phyloP scores from a whole-genome alignment of 2,888 invertebrate species.

The Spilarctia lutea region DNA sequence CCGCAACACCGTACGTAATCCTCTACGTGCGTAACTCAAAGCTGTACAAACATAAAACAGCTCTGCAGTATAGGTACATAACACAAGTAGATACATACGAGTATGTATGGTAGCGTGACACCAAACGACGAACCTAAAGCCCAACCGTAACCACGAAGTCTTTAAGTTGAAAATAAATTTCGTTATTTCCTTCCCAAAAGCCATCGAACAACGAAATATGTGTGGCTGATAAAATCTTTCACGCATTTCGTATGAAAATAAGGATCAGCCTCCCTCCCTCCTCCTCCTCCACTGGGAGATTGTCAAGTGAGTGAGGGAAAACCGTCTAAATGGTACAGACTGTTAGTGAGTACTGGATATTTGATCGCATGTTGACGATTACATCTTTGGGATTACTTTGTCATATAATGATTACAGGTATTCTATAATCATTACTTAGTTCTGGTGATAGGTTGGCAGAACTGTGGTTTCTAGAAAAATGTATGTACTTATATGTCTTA shows the following conservation, averaged over 20 bases:
- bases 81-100: neutral
- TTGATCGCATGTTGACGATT: neutral
- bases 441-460: neutral
- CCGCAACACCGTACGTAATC: neutral
- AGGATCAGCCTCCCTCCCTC: neutral
- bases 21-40: neutral
- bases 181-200: neutral
- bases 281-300: no score
- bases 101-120: neutral
- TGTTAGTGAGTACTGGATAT: neutral
- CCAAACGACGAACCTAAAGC: neutral
- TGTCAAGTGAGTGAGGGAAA: neutral
- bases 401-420: neutral
- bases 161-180: neutral
- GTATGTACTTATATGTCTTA: no score
- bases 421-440: no score
- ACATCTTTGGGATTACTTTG: neutral
- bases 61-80: neutral
- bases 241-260: neutral
- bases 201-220: neutral
- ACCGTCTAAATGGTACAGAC: neutral
- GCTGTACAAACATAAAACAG: neutral
- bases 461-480: neutral
- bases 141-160: neutral
- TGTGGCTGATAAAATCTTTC: slow-evolving; percentile 6